phyloP scores from a whole-genome alignment of 2,113 vertebrate genomes.

The Cranoglanis bouderius region DNA sequence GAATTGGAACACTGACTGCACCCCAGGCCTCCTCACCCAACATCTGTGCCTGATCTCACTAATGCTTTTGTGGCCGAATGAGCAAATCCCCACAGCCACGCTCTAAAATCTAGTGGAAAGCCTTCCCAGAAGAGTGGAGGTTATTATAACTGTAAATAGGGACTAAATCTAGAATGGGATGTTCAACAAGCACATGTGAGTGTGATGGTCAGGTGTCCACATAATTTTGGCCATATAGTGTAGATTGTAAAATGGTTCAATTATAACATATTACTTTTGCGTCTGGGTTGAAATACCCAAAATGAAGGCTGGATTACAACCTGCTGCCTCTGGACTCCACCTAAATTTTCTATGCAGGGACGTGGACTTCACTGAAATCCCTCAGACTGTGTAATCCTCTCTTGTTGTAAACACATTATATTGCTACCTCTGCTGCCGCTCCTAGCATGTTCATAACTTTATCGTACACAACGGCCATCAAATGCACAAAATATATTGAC shows the following conservation, averaged over 20 bases:
- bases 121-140: not conserved
- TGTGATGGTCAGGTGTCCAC: not conserved
- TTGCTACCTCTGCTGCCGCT: not conserved
- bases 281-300: not conserved
- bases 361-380: not conserved
- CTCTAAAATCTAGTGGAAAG: not conserved
- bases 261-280: not conserved
- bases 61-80: not conserved
- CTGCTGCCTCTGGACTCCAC: too few relatives aligned
- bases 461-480: not conserved
- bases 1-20: not conserved
- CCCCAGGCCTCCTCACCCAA: not conserved
- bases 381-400: not conserved
- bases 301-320: not conserved
- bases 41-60: not conserved
- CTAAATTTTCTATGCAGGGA: not conserved
- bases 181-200: not conserved
- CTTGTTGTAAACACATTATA: not conserved
- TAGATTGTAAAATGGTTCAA: not conserved
- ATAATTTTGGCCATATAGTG: not conserved
- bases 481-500: not conserved
- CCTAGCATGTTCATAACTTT: not conserved
- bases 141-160: not conserved
- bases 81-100: not conserved
- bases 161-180: not conserved